Evolutionary conservation across 2,888 invertebrate species (phyloP), one percentile per base, ranked within the genome.

Genomic region (Tenthredo mesomela): DNA sequence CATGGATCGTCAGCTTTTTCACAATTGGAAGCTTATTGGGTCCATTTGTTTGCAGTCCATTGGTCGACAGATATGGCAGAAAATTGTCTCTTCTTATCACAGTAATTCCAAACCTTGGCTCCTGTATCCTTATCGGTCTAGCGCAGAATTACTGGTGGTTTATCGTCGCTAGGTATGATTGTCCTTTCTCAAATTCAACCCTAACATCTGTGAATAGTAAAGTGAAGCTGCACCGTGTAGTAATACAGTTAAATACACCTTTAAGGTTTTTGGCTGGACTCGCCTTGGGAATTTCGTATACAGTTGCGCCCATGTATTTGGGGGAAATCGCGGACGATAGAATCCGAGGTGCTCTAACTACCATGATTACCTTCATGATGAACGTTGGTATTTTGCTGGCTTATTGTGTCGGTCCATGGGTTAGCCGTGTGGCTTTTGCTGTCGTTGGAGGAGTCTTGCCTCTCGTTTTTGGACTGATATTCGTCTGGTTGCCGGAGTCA

Each of bases 281-380:
- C 2, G 85, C 86, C 7, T 0, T 77, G 15, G 89, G 89, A n/a
- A 86, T 82, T 3, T 2, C 50, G 33, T 87, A 10, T 33, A n/a
- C 83, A 1, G 58, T 65, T 9, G 67, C 85, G 6, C 87, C 89
- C 0, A 84, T 87, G 37, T 89, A 89, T 33, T 10, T 87, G 1
- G 87, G 88, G 18, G 89, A 89, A 82, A 84, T 89, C 5, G 85
- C 87, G 0, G 88, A 89, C 9, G 71, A 85, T 9, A 86, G 37
- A 15, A 82, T 87, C 50, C 88, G 89, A 80, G 89, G 89, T 10
- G 86, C 85, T 2, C 58, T 86, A n/a, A 84, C 80, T 12, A 25
- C 54, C 2, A 65, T 87, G 65, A 33, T 85, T 0, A 0, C 1
- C 1, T 0, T 85, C 0, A 70, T 85, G 21, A 0, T 86, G 2